phyloP scores from a whole-genome alignment of 2,113 vertebrate genomes.

The Lepidothrix coronata region DNA sequence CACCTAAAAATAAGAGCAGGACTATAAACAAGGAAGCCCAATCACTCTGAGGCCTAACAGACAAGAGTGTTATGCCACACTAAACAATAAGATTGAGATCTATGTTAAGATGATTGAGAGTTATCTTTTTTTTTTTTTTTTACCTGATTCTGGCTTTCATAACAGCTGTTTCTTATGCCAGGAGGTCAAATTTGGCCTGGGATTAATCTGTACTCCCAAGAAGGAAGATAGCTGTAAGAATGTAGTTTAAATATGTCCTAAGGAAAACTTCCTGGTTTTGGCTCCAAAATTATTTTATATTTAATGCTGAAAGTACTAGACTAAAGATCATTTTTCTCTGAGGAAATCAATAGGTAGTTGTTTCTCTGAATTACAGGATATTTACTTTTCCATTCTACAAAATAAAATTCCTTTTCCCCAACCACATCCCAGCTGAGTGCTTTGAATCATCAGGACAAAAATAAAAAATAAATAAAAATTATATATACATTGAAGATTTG shows the following conservation, averaged over 20 bases:
- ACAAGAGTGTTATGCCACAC: background rate
- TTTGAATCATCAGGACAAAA: background rate
- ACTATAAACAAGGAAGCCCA: conserved; percentile 19
- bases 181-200: background rate
- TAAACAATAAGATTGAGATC: background rate
- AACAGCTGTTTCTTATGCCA: background rate
- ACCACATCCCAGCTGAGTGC: background rate
- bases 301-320: background rate
- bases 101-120: background rate
- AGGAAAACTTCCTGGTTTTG: background rate
- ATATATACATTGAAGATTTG: background rate
- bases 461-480: background rate
- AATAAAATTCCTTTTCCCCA: background rate
- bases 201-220: background rate
- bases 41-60: background rate
- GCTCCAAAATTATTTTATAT: background rate
- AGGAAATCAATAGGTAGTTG: background rate
- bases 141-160: background rate
- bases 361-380: conserved; percentile 1
- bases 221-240: background rate
- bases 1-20: conserved; percentile 31
- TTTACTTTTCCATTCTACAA: background rate
- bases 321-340: background rate
- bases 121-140: background rate
- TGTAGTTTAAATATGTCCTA: background rate